phyloP scores from a whole-genome alignment of 2,113 vertebrate species.

The Anolis carolinensis region DNA sequence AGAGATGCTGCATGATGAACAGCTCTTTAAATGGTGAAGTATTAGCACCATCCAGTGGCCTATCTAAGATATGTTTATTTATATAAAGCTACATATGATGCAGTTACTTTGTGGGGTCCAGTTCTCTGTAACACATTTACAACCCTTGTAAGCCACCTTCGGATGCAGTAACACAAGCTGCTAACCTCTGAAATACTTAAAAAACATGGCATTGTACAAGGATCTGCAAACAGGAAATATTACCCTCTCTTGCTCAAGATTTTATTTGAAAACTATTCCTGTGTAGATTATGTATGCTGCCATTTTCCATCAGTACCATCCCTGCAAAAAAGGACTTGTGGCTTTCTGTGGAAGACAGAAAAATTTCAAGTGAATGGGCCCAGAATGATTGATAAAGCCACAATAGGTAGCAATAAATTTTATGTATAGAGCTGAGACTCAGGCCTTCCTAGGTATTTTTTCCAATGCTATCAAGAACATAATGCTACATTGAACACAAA shows the following conservation, averaged over 20 bases:
- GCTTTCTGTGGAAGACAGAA: not conserved
- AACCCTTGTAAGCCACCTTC: not conserved
- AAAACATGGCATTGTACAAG: not conserved
- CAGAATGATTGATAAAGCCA: not conserved
- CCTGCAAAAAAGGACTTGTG: no score
- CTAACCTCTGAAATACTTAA: not conserved
- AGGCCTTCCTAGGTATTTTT: no score
- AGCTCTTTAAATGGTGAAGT: not conserved
- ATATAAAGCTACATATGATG: not conserved
- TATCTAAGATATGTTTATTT: not conserved
- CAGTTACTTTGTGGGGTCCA: not conserved
- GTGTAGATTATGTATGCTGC: not conserved
- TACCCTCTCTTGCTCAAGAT: not conserved
- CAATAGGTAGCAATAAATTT: not conserved
- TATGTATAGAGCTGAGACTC: no score
- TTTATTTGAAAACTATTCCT: not conserved
- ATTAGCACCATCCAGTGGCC: slow-evolving; percentile 22
- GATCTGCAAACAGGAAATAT: not conserved
- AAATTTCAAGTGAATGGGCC: not conserved
- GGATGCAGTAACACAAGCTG: no score
- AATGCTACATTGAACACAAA: no score
- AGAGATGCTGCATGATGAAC: not conserved
- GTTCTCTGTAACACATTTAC: not conserved
- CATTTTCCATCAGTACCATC: not conserved
- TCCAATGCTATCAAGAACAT: no score